Conservation (phyloP, 2,113 vertebrate species). For the Oreochromis aureus region DNA sequence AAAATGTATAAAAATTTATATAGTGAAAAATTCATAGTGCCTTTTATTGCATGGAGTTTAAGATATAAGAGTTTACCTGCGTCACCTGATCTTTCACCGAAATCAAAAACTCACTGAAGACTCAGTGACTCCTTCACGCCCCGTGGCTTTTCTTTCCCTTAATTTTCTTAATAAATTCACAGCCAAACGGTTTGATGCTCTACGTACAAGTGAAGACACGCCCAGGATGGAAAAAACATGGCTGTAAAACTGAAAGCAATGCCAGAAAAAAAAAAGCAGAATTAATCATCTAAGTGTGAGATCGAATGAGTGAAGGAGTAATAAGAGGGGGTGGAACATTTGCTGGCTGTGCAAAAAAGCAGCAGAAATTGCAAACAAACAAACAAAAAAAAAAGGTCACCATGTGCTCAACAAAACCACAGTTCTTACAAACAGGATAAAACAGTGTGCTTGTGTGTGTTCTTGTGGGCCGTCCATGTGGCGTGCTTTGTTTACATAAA, state of each 20-base stretch:
- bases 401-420: not conserved
- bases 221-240: not conserved
- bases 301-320: not conserved
- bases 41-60: not conserved
- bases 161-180: not conserved
- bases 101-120: not conserved
- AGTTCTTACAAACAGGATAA: not conserved
- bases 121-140: not conserved
- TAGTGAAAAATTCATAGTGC: not conserved
- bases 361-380: not conserved
- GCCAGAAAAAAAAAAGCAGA: not conserved
- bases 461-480: not conserved
- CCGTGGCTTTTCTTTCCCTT: not conserved
- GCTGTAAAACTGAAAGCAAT: not conserved
- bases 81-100: not conserved
- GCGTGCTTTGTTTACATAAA: conserved; percentile 21
- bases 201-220: not conserved
- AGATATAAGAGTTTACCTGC: not conserved
- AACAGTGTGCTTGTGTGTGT: not conserved
- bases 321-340: not conserved
- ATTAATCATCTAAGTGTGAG: not conserved
- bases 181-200: not conserved
- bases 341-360: not conserved
- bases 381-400: not conserved
- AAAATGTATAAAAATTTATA: not conserved